Conservation (phyloP, 2,113 vertebrate species). For the Chaetops frenatus region DNA sequence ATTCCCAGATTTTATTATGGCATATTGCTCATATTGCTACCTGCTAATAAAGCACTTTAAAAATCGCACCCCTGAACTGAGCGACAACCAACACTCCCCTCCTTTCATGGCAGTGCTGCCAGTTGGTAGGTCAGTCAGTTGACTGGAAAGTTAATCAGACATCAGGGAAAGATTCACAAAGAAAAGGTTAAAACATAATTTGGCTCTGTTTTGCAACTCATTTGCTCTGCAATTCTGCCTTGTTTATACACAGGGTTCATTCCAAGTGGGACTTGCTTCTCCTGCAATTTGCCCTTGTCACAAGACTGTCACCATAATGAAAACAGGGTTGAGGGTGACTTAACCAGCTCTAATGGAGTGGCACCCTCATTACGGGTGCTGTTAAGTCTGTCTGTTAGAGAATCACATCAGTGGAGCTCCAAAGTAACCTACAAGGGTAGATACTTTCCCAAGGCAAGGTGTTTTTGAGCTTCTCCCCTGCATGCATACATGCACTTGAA, state of each 20-base stretch:
- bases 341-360: slow-evolving; percentile 48
- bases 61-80: not conserved
- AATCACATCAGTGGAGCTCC: not conserved
- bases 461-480: not conserved
- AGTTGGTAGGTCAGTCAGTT: slow-evolving; percentile 13
- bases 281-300: slow-evolving; percentile 53
- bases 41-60: not conserved
- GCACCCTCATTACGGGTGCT: slow-evolving; percentile 31
- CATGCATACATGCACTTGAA: not conserved
- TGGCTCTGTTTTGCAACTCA: slow-evolving; percentile 45
- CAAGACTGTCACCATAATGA: slow-evolving; percentile 21
- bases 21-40: not conserved
- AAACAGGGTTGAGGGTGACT: slow-evolving; percentile 52
- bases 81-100: not conserved
- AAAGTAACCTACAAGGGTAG: not conserved
- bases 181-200: slow-evolving; percentile 49
- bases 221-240: slow-evolving; percentile 29
- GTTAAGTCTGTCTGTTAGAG: slow-evolving; percentile 12
- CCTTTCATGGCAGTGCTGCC: not conserved
- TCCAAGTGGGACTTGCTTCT: slow-evolving; percentile 39
- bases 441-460: not conserved
- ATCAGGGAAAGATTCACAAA: slow-evolving; percentile 20
- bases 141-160: slow-evolving; percentile 42
- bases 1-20: not conserved
- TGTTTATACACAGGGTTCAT: slow-evolving; percentile 44